Evolutionary conservation across 2,797 vertebrate species (phyloP).

Genomic region (Myiotriccus ornatus): DNA sequence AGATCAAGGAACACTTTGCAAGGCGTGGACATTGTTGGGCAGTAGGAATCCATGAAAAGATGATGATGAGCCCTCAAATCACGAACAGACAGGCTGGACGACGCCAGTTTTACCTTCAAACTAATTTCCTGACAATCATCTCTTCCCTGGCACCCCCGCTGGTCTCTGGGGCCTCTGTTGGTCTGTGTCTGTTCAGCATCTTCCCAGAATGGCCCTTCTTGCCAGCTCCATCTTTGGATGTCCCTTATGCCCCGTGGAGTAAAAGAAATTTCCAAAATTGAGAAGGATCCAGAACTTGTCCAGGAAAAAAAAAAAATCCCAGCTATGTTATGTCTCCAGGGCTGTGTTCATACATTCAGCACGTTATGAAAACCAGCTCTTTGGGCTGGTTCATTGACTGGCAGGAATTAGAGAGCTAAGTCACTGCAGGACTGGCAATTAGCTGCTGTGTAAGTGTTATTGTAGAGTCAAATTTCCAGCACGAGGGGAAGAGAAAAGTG

Average conservation of each 20-base stretch:
- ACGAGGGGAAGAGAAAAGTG: not conserved
- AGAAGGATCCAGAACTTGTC: not conserved
- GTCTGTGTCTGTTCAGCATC: fast-evolving
- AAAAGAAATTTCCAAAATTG: not conserved
- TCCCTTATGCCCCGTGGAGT: not conserved
- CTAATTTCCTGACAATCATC: not conserved
- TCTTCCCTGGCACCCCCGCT: not conserved
- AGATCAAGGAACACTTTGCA: constrained; percentile 37
- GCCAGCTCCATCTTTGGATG: not conserved
- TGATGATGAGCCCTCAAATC: constrained; percentile 31
- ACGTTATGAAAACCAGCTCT: not conserved
- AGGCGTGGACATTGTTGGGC: constrained; percentile 34
- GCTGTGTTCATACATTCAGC: not conserved
- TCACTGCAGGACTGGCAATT: constrained; percentile 12
- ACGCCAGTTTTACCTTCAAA: constrained; percentile 44
- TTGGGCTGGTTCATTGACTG: constrained; percentile 47
- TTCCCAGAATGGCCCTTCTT: not conserved
- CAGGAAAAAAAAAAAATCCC: not conserved
- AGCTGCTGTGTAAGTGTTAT: constrained; percentile 19
- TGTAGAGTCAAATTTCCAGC: constrained; percentile 46
- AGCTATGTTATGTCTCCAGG: not conserved
- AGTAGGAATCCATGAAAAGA: not conserved
- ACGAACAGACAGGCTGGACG: not conserved
- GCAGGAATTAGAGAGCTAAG: constrained; percentile 38
- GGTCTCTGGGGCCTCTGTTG: not conserved